phyloP scores from a whole-genome alignment of 2,797 vertebrate genomes.

The Pteronotus mesoamericanus region DNA sequence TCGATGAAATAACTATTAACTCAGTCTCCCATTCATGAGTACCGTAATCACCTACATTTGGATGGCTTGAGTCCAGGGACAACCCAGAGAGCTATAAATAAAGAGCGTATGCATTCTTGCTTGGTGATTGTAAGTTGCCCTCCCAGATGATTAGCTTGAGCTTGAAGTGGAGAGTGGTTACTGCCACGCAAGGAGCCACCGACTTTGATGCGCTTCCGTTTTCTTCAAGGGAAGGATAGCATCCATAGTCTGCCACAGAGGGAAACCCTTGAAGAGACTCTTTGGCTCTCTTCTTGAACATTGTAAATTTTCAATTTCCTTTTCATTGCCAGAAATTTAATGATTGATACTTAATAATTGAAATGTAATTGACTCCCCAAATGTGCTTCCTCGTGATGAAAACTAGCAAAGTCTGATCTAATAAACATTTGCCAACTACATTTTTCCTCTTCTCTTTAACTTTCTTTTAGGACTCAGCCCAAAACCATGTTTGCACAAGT shows the following conservation, averaged over 20 bases:
- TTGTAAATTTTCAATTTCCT: slow-evolving; percentile 31
- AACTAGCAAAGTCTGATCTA: slow-evolving; percentile 42
- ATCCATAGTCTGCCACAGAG: neutral
- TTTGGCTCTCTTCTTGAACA: slow-evolving; percentile 39
- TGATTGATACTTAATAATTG: slow-evolving; percentile 45
- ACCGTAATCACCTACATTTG: neutral
- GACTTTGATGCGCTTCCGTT: slow-evolving; percentile 48
- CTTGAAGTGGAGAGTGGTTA: neutral
- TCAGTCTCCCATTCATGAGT: neutral
- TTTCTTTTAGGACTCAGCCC: slow-evolving; percentile 92
- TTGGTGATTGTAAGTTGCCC: neutral
- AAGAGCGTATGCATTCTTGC: neutral
- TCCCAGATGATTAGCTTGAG: neutral
- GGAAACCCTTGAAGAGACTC: slow-evolving; percentile 22
- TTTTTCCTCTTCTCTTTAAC: slow-evolving; percentile 65
- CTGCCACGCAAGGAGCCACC: neutral
- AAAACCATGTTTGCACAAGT: slow-evolving; percentile 93
- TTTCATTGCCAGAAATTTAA: slow-evolving; percentile 47
- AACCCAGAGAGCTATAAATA: neutral
- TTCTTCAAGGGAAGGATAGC: slow-evolving; percentile 55
- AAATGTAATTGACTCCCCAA: slow-evolving; percentile 26
- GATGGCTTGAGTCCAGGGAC: neutral
- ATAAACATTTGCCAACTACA: slow-evolving; percentile 36
- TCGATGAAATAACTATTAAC: neutral
- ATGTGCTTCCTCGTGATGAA: slow-evolving; percentile 11